A percentile compares a stretch with the other conserved stretches of the same genome.
Evolutionary conservation across 2,888 invertebrate genomes (phyloP).

Genomic region (Rosalia funebris): DNA sequence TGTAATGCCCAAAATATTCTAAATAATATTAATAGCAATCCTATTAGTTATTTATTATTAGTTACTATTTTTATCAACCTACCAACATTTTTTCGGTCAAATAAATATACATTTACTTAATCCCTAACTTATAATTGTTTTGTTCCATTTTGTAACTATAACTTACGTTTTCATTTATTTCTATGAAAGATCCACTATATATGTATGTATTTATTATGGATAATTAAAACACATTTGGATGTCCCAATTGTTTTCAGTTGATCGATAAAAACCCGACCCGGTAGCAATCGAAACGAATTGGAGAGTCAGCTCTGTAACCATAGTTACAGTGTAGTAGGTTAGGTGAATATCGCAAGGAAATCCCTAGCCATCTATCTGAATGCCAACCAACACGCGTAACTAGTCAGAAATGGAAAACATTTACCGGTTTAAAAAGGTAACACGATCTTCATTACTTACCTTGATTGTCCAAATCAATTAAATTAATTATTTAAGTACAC

Average conservation of each 20-base stretch:
- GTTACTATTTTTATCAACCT: no score
- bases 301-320: slow-evolving; percentile 20
- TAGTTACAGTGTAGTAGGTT: slow-evolving; percentile 21
- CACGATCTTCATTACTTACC: slow-evolving; percentile 42
- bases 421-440: slow-evolving; percentile 64
- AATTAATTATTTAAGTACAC: slow-evolving; percentile 32
- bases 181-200: no score
- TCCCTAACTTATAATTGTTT: no score
- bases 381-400: slow-evolving; percentile 59
- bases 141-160: background rate
- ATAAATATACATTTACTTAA: no score
- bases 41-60: no score
- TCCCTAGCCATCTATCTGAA: slow-evolving; percentile 31
- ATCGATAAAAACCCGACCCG: slow-evolving; percentile 17
- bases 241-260: background rate
- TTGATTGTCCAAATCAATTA: slow-evolving; percentile 47
- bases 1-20: no score
- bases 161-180: background rate
- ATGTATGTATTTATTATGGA: no score
- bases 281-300: slow-evolving; percentile 8
- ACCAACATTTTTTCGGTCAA: no score
- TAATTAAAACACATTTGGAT: no score
- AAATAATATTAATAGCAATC: no score
- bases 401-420: slow-evolving; percentile 63
- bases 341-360: slow-evolving; percentile 11